Evolutionary conservation across 2,888 invertebrate species (phyloP), one percentile per base, ranked within the genome.

Genomic region (Mimachlamys varia): DNA sequence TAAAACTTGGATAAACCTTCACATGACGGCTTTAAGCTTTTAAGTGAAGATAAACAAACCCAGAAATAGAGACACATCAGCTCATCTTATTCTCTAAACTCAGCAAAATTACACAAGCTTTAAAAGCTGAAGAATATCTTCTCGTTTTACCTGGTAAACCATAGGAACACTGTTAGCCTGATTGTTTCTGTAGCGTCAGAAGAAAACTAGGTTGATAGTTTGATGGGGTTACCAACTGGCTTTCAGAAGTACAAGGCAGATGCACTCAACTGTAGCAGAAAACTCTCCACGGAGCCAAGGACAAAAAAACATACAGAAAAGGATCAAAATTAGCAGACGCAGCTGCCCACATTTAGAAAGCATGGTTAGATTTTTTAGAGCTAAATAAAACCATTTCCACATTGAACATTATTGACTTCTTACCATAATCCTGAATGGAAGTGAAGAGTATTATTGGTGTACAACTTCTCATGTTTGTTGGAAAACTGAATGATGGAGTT

Each of bases 181-280:
- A 76, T 76, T 76, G 76, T 76, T 76, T 76, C 22, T 76, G 76
- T 27, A 76, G 76, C 33, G 62, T 17, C 76, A 76, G 76, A 76
- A 76, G 13, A 76, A 27, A 76, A 76, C 58, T 3, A 58, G n/a
- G 19, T 53, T 53, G 53, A 53, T 53, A 15, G 62, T 22, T 76
- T 76, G 76, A 76, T 76, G 76, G 76, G 76, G 33, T 76, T 76
- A 76, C 76, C 76, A 76, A 76, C 76, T 76, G 76, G 27, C 33
- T 19, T 76, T 76, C 27, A 76, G 76, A 76, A 76, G 76, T 76
- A 76, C 76, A 76, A 76, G 76, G 76, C 76, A 76, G 76, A 76
- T 76, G 76, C 76, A 76, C 33, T 76, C 76, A 76, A 76, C 76
- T 76, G 76, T 76, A 76, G 27, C 76, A 76, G 76, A 33, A 33